Base-by-base conservation (phyloP, 1,140 invertebrate species). In the Catajapyx aquilonaris region DNA sequence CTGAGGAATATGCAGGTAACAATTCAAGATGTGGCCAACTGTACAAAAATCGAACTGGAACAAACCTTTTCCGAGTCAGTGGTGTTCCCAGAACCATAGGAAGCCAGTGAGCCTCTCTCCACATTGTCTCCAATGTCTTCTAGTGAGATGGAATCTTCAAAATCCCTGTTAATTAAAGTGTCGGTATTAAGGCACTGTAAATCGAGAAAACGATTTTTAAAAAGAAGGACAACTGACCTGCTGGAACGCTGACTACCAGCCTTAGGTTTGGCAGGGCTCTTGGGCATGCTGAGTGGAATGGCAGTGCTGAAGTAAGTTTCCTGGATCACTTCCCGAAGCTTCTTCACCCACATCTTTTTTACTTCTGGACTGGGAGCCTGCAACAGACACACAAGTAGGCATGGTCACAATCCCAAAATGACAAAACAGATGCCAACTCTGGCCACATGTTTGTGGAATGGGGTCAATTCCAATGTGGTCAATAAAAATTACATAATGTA, bases 271-370 rank as follows among this genome's bases (percentile, higher is more conserved):
- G 80, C 73, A 4, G 81, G 81, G 42, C 80, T 84, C 55, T 77
- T 81, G 4, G 79, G 80, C 55, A 77, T 61, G 22, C 69, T 67
- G 16, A 73, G 56, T 11, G 73, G 72, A 16, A 78, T 52, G 0
- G 74, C 68, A 11, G 70, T 67, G 53, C 75, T 81, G 61, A 94
- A 88, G 61, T 90, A 94, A 11, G 86, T 86, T 61, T 95, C 91
- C 61, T 95, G 81, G 50, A 95, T 93, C 10, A 95, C 80, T 57
- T 95, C 87, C 33, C 90, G 62, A 20, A 96, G 62, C 49, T 90
- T 80, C 49, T 88, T 88, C 23, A 96, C 88, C 91, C 93, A 97
- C 3, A 76, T 64, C 49, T 91, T 86, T 57, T 96, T 96, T 2
- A 76, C 77, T 41, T 96, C 90, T 28, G 94, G 61, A 34, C 74